Base-by-base conservation (phyloP, 2,888 invertebrate species). In the Drosophila helvetica region DNA sequence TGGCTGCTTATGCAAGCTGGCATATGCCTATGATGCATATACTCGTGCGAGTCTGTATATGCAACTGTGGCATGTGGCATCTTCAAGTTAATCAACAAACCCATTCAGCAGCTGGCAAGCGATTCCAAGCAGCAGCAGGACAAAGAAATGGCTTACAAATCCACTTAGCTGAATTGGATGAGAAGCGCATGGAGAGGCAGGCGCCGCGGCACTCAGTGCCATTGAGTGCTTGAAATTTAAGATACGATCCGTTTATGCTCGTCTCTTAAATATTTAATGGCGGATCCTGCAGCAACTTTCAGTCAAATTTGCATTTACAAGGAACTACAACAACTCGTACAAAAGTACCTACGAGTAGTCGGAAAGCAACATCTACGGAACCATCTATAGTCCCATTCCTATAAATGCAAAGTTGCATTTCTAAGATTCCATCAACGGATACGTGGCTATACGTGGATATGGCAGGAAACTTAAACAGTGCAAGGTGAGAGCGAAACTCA, bases 401-500 rank as follows among this genome's bases (percentile, higher is more conserved):
- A 22, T 22, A 22, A 22, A 22, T 22, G 22, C 33, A 12, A 10
- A 33, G 33, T 4, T 33, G 12, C 33, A 33, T 12, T 38, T 15
- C 15, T 38, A 15, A 38, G 38, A 38, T 38, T 38, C 15, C 38
- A 38, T 15, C 38, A 38, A 15, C 38, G 38, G 33, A 33, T 12
- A 33, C 33, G 10, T 10, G 27, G 27, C 8, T 27, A 4, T 33
- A 5, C 12, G 8, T 27, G 27, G 27, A 27, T 27, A 27, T 12
- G 55, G 50, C 50, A 45, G 66, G 64, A 27, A 50, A 30, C 60
- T 19, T 27, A 7, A 42, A 48, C 38, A 15, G n/a, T 42, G 62
- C 66, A 55, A 56, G 64, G 48, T 64, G 64, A 63, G 45, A 43
- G 53, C 17, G 53, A 62, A 54, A 48, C 63, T 55, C 43, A 30